phyloP scores from a whole-genome alignment of 2,888 invertebrate species.

The Acanthosepion lycidas region DNA sequence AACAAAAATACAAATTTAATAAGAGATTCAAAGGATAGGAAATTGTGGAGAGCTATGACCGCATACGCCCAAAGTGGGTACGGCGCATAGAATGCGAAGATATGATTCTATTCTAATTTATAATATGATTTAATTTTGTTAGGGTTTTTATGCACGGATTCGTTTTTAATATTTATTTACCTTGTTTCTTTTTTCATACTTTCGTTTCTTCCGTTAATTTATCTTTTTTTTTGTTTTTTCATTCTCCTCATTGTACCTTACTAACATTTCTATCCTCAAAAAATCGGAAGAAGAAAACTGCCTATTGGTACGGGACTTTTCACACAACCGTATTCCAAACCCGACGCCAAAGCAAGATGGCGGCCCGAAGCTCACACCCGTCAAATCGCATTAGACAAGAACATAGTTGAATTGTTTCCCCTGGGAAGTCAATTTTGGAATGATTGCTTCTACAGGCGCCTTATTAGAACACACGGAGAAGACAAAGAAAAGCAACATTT shows the following conservation, averaged over 20 bases:
- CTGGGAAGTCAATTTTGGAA: not conserved
- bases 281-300: not conserved
- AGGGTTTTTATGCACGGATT: too few relatives aligned
- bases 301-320: not conserved
- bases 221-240: not conserved
- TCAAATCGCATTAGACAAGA: constrained; percentile 11
- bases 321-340: not conserved
- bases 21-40: too few relatives aligned
- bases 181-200: not conserved
- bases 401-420: not conserved
- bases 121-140: too few relatives aligned
- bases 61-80: too few relatives aligned
- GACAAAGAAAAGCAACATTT: not conserved
- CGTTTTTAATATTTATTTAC: not conserved
- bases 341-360: not conserved
- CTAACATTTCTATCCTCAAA: not conserved
- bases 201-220: not conserved
- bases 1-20: too few relatives aligned
- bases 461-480: not conserved
- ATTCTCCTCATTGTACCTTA: not conserved
- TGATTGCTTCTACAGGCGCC: constrained; percentile 13
- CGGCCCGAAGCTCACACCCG: not conserved
- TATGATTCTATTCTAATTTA: too few relatives aligned
- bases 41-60: too few relatives aligned
- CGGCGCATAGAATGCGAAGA: too few relatives aligned